Conservation (phyloP, 2,888 invertebrate genomes). For the Drosophila demipolita region DNA sequence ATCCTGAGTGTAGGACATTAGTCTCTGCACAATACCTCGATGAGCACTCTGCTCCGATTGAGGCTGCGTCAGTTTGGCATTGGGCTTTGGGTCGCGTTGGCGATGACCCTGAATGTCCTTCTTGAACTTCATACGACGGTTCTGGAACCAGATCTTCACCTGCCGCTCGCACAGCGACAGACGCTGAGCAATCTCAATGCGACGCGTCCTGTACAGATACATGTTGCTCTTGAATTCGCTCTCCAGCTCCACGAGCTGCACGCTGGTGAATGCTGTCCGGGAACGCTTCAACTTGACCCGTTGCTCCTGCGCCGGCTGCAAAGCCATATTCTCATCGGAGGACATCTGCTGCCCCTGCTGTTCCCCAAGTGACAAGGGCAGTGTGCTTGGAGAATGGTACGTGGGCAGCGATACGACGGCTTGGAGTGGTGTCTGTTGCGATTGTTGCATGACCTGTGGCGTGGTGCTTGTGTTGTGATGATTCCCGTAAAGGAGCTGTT, state of each 20-base stretch:
- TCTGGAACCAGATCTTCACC: conserved; percentile 95
- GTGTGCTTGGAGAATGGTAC: conserved; percentile 24
- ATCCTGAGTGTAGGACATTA: conserved; percentile 81
- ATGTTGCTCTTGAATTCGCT: conserved; percentile 98
- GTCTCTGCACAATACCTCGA: conserved; percentile 73
- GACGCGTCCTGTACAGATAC: conserved; percentile 95
- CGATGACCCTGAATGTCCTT: conserved; percentile 73
- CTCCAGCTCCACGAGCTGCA: conserved; percentile 97
- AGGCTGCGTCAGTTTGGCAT: conserved; percentile 56
- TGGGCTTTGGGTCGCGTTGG: conserved; percentile 58
- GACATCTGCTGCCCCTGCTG: conserved; percentile 54
- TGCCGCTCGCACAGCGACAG: conserved; percentile 95
- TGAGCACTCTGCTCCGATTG: conserved; percentile 72
- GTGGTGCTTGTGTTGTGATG: conserved; percentile 34
- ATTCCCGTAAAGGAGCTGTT: conserved; percentile 43
- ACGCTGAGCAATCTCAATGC: conserved; percentile 98
- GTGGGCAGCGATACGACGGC: conserved; percentile 22
- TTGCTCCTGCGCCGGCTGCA: conserved; percentile 58
- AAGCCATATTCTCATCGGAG: conserved; percentile 62
- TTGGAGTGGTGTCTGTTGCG: conserved; percentile 6
- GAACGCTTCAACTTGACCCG: conserved; percentile 84
- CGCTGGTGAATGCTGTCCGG: conserved; percentile 97
- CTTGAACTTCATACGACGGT: conserved; percentile 92
- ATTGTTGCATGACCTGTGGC: conserved; percentile 19
- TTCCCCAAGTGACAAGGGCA: conserved; percentile 29